Conservation (phyloP, 2,888 invertebrate genomes). For the Lithophane semibrunnea region DNA sequence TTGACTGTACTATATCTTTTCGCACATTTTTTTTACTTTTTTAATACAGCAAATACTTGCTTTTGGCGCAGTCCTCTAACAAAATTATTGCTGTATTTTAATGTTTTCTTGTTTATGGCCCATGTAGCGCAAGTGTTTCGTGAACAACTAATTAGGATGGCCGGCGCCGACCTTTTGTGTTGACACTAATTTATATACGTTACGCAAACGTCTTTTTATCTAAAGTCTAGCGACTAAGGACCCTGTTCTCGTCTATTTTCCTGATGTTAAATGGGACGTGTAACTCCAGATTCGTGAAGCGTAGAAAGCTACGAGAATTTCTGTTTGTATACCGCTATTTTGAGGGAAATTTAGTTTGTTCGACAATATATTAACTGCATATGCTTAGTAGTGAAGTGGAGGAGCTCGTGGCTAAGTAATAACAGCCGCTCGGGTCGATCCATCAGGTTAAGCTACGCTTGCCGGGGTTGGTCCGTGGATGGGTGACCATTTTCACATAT, state of each 20-base stretch:
- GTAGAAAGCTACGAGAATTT: conserved; percentile 10
- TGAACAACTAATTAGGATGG: conserved; percentile 74
- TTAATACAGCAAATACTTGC: conserved; percentile 32
- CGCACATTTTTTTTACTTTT: conserved; percentile 37
- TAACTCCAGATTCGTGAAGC: conserved; percentile 29
- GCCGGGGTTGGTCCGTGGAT: too few species aligned
- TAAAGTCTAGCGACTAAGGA: conserved; percentile 33
- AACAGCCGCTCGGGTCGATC: too few species aligned
- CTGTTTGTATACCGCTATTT: conserved; percentile 10
- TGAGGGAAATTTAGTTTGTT: not conserved
- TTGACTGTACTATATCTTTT: conserved; percentile 44
- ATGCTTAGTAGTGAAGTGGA: conserved; percentile 1
- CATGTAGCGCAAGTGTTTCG: conserved; percentile 75
- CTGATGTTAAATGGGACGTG: conserved; percentile 26
- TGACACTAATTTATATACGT: conserved; percentile 58
- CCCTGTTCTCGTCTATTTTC: conserved; percentile 42
- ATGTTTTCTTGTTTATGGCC: conserved; percentile 73
- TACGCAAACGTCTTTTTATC: conserved; percentile 60
- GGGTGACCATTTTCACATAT: too few species aligned
- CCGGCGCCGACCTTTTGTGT: conserved; percentile 62
- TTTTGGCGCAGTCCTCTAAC: conserved; percentile 64
- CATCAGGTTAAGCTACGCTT: too few species aligned
- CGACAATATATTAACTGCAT: not conserved
- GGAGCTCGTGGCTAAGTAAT: too few species aligned
- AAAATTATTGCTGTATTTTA: conserved; percentile 66